Percentiles rank a stretch among this genome's conserved stretches.
These are phyloP conservation scores for Tetramorium alpestre DNA, from an alignment of 1,140 invertebrate species.

Conservation along the genomic window DNA sequence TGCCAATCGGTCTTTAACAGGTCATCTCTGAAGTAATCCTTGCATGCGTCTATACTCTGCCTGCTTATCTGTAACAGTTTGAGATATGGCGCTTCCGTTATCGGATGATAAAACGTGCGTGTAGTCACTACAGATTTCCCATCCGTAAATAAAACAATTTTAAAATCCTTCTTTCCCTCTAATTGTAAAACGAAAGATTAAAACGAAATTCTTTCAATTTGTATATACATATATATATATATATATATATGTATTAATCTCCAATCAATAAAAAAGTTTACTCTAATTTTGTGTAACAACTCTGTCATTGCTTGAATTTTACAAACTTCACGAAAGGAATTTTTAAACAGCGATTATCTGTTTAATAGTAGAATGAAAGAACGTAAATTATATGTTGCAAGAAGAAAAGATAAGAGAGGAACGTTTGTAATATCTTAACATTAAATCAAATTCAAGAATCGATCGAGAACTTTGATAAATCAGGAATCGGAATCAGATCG, in stretches of 20 bases:
- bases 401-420: background rate
- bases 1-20: conserved; percentile 98
- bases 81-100: conserved; percentile 22
- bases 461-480: background rate
- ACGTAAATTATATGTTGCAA: background rate
- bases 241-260: background rate
- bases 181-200: background rate
- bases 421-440: background rate
- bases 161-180: background rate
- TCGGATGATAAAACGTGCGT: background rate
- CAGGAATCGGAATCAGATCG: background rate
- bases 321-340: background rate
- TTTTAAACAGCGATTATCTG: background rate
- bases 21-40: conserved; percentile 99
- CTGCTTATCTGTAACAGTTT: conserved; percentile 95
- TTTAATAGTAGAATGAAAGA: background rate
- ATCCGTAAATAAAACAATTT: background rate
- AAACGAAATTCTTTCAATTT: background rate
- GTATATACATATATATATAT: background rate
- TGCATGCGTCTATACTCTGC: conserved; percentile 99
- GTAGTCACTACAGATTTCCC: background rate
- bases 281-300: background rate
- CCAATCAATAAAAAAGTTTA: background rate
- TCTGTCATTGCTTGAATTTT: background rate
- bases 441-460: background rate